Conservation (phyloP, 2,888 invertebrate species). For the Adelphocoris suturalis region DNA sequence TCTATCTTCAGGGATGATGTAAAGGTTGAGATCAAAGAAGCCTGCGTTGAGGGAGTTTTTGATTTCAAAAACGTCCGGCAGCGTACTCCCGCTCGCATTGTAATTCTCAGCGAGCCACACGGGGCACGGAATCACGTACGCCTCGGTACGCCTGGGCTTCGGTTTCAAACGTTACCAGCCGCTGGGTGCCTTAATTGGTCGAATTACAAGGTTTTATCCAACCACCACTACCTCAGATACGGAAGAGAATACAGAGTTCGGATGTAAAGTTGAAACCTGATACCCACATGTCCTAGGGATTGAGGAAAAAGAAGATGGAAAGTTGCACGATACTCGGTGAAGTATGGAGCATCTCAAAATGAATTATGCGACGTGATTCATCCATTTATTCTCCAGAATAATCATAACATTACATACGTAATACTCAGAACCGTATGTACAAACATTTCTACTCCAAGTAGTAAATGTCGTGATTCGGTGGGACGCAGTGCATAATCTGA, state of each 20-base stretch:
- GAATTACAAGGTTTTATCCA: constrained; percentile 55
- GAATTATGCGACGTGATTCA: not conserved
- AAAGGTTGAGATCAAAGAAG: not conserved
- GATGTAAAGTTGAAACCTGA: not conserved
- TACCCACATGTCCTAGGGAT: not conserved
- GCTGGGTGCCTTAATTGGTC: constrained; percentile 60
- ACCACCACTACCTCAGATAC: constrained; percentile 23
- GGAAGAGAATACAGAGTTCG: constrained; percentile 6
- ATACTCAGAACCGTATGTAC: too few species aligned
- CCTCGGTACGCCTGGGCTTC: not conserved
- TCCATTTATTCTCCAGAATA: too few species aligned
- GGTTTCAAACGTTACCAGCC: constrained; percentile 40
- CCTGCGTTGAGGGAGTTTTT: not conserved
- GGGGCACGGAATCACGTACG: not conserved
- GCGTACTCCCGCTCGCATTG: constrained; percentile 3
- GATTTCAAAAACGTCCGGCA: constrained; percentile 31
- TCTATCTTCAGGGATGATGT: not conserved
- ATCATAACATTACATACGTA: too few species aligned
- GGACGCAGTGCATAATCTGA: too few species aligned
- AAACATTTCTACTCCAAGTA: too few species aligned
- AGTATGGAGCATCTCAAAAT: not conserved
- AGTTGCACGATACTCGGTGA: not conserved
- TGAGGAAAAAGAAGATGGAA: not conserved
- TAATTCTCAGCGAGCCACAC: not conserved
- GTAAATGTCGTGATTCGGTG: too few species aligned